phyloP scores from a whole-genome alignment of 2,113 vertebrate species.

The Amblyopsis rosae region DNA sequence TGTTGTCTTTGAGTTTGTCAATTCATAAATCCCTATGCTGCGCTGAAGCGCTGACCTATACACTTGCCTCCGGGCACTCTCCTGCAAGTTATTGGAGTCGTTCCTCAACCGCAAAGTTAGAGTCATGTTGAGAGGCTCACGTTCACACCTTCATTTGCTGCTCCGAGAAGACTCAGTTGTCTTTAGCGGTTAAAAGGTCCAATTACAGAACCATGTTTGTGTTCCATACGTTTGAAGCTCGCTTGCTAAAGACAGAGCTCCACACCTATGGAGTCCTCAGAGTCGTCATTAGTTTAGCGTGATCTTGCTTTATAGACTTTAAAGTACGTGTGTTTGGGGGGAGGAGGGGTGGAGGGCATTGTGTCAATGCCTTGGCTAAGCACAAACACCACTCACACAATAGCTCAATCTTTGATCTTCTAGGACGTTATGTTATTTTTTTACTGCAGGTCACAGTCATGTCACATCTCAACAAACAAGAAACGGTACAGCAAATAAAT shows the following conservation, averaged over 20 bases:
- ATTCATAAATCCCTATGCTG: constrained; percentile 63
- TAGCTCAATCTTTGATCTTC: constrained; percentile 47
- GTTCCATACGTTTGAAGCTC: constrained; percentile 45
- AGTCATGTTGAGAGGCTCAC: constrained; percentile 60
- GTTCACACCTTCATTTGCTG: constrained; percentile 75
- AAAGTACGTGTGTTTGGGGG: constrained; percentile 27
- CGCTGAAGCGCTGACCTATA: constrained; percentile 70
- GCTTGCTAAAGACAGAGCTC: constrained; percentile 20
- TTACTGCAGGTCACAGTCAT: constrained; percentile 46
- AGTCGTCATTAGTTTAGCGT: constrained; percentile 64
- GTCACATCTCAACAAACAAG: constrained; percentile 52
- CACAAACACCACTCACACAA: constrained; percentile 19
- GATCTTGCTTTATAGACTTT: constrained; percentile 42
- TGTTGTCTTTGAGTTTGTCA: constrained; percentile 68
- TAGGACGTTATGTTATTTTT: constrained; percentile 30
- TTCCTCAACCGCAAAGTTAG: constrained; percentile 70
- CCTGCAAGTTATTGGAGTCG: constrained; percentile 69
- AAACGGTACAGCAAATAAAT: constrained; percentile 32
- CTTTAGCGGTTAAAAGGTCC: constrained; percentile 68
- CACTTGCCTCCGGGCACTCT: constrained; percentile 46
- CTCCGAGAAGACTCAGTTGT: constrained; percentile 62
- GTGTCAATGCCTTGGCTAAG: constrained; percentile 53
- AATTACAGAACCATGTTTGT: constrained; percentile 71
- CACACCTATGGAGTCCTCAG: constrained; percentile 28
- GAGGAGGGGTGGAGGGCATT: constrained; percentile 17